Base-by-base conservation (phyloP, 2,888 invertebrate species). In the Agrochola litura region DNA sequence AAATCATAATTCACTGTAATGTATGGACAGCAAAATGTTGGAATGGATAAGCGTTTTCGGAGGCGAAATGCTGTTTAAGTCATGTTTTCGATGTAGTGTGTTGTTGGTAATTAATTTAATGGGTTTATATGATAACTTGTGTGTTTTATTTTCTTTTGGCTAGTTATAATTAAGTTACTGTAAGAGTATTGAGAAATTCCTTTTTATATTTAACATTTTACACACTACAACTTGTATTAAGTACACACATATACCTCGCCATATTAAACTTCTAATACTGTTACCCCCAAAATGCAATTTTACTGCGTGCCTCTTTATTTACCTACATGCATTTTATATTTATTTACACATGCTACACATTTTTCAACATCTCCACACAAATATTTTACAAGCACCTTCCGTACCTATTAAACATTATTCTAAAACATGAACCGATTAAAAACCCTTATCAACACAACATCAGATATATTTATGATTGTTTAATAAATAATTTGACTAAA, bases 1-100 rank as follows among this genome's bases (percentile, higher is more conserved):
- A 84, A 87, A 86, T 84, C 67, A 86, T 91, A 88, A 85, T 76
- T 90, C 86, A 86, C 73, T 68, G 25, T 84, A 83, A 87, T 83
- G 83, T 89, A 83, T 77, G 86, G 78, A 75, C 81, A 79, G 79
- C 72, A 76, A 85, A 81, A 76, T 77, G 84, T 81, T 79, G 71
- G 81, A 78, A 77, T 49, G 64, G 74, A 73, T 82, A 86, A 78
- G 69, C 77, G 73, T 75, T 86, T 85, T 85, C 65, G 83, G 85
- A 74, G 74, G 74, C 82, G 60, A 82, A 85, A 82, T 58, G 54
- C 65, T 73, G 69, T 83, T 85, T 56, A 76, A 75, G 83, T 77
- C 77, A 52, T 64, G 82, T 75, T 82, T 49, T 66, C 61, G 71
- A 82, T 81, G 61, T 69, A 49, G n/a, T 67, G 56, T 54, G 41